Percentiles rank a stretch among this genome's conserved stretches.
These are phyloP conservation scores for Epizoanthus illoricatus DNA, from an alignment of 92 coral and sea anemone species.

Conservation along the genomic window DNA sequence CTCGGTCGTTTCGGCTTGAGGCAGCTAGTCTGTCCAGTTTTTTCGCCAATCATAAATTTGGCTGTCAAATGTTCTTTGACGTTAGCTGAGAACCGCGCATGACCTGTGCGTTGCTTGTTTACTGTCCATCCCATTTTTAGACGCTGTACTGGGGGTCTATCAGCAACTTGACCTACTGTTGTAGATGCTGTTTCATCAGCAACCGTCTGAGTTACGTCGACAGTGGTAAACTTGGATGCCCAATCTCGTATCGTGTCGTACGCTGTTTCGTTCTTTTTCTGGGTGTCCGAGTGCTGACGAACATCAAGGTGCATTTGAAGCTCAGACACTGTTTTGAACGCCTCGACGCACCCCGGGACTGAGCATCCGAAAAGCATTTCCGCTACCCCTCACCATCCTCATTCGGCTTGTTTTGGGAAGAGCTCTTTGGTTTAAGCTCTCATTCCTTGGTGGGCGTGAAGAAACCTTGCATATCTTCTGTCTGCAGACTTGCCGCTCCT, in stretches of 20 bases:
- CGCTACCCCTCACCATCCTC: background rate
- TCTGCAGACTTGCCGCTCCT: slow-evolving; percentile 39
- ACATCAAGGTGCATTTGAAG: slow-evolving; percentile 36
- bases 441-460: slow-evolving; percentile 28
- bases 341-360: slow-evolving; percentile 36
- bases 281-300: slow-evolving; percentile 36
- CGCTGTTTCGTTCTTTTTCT: slow-evolving; percentile 18
- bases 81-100: slow-evolving; percentile 10
- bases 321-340: slow-evolving; percentile 38
- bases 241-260: slow-evolving; percentile 42
- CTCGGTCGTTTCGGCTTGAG: background rate
- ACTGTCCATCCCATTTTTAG: slow-evolving; percentile 37
- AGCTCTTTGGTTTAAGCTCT: slow-evolving; percentile 20
- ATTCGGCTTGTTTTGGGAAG: background rate
- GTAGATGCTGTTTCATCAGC: background rate
- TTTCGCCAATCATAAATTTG: background rate
- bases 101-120: slow-evolving; percentile 35
- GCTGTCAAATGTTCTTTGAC: too few relatives aligned
- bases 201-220: slow-evolving; percentile 16
- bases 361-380: slow-evolving; percentile 37
- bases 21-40: slow-evolving; percentile 19
- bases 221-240: slow-evolving; percentile 38
- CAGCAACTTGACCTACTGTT: slow-evolving; percentile 19
- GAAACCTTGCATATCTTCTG: slow-evolving; percentile 32
- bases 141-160: slow-evolving; percentile 1